Percentiles rank a stretch among this genome's conserved stretches.
These are phyloP conservation scores for Xestia xanthographa DNA, from an alignment of 2,888 invertebrate species.

Conservation along the genomic window DNA sequence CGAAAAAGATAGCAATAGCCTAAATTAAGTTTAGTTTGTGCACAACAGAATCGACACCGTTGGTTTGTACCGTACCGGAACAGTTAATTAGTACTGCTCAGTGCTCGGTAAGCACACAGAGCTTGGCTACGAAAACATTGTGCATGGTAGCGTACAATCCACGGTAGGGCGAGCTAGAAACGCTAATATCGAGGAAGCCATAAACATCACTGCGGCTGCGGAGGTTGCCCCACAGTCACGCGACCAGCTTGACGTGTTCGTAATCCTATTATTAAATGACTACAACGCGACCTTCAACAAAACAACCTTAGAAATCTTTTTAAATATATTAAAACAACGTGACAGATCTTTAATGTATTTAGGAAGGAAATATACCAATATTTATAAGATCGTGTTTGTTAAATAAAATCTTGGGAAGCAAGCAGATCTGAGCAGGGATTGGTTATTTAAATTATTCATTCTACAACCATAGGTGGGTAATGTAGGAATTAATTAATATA, in stretches of 20 bases:
- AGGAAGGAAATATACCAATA: background rate
- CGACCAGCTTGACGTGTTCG: slow-evolving; percentile 67
- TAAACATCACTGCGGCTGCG: slow-evolving; percentile 63
- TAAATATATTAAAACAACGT: slow-evolving; percentile 43
- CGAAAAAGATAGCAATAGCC: too few relatives aligned
- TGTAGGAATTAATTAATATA: background rate
- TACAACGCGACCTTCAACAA: slow-evolving; percentile 70
- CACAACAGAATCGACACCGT: too few relatives aligned
- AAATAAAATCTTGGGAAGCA: background rate
- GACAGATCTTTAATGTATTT: slow-evolving; percentile 17
- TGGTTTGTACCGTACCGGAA: slow-evolving; percentile 29
- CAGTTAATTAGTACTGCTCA: slow-evolving; percentile 7
- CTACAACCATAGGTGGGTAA: background rate
- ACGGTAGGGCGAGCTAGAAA: slow-evolving; percentile 47
- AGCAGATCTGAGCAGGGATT: background rate
- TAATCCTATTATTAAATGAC: slow-evolving; percentile 85
- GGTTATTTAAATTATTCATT: background rate
- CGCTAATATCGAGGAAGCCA: slow-evolving; percentile 64
- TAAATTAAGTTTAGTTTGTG: too few relatives aligned
- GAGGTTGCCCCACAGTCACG: slow-evolving; percentile 67
- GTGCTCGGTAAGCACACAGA: slow-evolving; percentile 25
- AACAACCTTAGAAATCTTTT: slow-evolving; percentile 61
- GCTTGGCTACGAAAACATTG: slow-evolving; percentile 37
- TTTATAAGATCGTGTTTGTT: background rate
- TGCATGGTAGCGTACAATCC: slow-evolving; percentile 47